Conservation (phyloP, 2,888 invertebrate species). For the Alsophila aescularia region DNA sequence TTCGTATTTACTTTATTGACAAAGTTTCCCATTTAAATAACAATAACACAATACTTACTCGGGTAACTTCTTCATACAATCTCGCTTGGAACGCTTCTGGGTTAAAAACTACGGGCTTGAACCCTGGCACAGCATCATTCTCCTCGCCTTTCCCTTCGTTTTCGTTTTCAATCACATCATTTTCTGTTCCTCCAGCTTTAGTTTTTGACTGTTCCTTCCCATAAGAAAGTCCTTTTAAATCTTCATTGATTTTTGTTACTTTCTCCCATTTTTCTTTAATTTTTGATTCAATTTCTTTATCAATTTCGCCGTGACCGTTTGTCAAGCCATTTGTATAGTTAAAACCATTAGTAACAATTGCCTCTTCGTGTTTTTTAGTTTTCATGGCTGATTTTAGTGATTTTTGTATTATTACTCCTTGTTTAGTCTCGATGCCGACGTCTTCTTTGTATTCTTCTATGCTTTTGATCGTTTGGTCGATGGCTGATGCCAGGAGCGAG, state of each 20-base stretch:
- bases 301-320: neutral
- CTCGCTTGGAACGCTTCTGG: slow-evolving; percentile 36
- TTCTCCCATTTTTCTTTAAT: neutral
- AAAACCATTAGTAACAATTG: too few relatives aligned
- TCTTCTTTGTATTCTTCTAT: slow-evolving; percentile 78
- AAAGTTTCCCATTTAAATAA: too few relatives aligned
- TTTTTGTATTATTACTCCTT: slow-evolving; percentile 4
- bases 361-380: too few relatives aligned
- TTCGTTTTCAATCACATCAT: neutral
- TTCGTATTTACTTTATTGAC: too few relatives aligned
- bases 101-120: slow-evolving; percentile 40
- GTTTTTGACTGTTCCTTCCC: neutral
- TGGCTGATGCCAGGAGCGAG: slow-evolving; percentile 72
- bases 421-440: slow-evolving; percentile 57
- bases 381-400: too few relatives aligned
- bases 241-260: slow-evolving; percentile 1
- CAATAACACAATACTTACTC: slow-evolving; percentile 1
- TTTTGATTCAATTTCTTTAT: neutral
- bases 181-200: neutral
- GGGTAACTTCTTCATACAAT: slow-evolving; percentile 16
- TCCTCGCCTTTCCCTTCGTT: neutral
- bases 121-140: slow-evolving; percentile 4
- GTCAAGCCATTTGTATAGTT: neutral
- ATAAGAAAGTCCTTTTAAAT: neutral
- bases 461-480: slow-evolving; percentile 72